Evolutionary conservation across 2,797 vertebrate genomes (phyloP).

Genomic region (Avahi laniger): DNA sequence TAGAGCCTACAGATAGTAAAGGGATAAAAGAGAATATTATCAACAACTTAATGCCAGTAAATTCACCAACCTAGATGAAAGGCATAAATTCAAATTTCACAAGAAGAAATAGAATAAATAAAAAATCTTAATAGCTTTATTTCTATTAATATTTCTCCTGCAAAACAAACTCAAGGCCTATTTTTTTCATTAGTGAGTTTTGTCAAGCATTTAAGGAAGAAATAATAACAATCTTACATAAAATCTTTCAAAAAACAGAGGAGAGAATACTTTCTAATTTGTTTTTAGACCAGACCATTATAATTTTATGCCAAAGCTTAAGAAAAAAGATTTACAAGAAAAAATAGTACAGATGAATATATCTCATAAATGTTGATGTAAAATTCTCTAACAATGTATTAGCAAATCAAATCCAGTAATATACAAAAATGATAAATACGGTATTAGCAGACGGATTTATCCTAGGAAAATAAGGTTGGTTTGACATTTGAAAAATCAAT

Average conservation of each 20-base stretch:
- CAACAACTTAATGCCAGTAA: background rate
- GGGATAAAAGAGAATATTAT: background rate
- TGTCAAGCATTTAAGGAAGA: background rate
- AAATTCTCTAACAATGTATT: background rate
- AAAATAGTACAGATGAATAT: background rate
- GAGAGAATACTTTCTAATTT: background rate
- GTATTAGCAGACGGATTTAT: background rate
- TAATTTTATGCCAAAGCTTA: background rate
- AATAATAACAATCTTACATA: background rate
- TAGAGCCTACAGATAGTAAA: background rate
- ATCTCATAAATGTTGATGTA: background rate
- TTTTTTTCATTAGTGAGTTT: background rate
- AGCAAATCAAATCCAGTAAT: background rate
- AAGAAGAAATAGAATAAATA: background rate
- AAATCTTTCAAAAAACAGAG: background rate
- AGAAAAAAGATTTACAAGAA: background rate
- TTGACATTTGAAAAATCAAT: slow-evolving; percentile 2
- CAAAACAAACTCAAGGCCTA: background rate
- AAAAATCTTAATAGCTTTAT: background rate
- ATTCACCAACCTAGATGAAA: background rate
- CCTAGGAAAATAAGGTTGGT: background rate
- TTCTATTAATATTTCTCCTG: background rate
- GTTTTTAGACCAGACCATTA: background rate
- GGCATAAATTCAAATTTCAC: background rate
- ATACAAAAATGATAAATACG: background rate